These are phyloP conservation scores for Drosophila pseudoananassae DNA, from an alignment of 1,140 invertebrate genomes.

Conservation along the genomic window DNA sequence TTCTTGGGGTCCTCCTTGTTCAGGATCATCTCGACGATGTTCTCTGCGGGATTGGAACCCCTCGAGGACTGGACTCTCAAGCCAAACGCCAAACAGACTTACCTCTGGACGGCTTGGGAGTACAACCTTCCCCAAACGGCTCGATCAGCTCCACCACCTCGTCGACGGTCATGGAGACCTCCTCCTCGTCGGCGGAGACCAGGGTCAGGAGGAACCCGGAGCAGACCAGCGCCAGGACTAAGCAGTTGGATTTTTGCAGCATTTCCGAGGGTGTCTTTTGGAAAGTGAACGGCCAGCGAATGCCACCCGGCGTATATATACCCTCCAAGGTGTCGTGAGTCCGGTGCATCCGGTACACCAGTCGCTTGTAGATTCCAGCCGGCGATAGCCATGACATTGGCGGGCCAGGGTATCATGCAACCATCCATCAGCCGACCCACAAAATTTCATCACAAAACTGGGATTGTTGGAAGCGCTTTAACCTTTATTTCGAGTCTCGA, in stretches of 20 bases:
- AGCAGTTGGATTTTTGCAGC: slow-evolving; percentile 1
- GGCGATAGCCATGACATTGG: slow-evolving; percentile 39
- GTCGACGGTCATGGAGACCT: slow-evolving; percentile 39
- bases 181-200: slow-evolving; percentile 43
- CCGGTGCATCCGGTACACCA: slow-evolving; percentile 40
- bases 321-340: slow-evolving; percentile 3
- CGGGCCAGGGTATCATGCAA: slow-evolving; percentile 33
- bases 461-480: neutral
- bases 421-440: slow-evolving; percentile 15
- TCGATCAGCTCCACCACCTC: slow-evolving; percentile 63
- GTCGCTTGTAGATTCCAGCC: slow-evolving; percentile 32
- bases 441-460: slow-evolving; percentile 7
- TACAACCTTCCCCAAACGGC: slow-evolving; percentile 54
- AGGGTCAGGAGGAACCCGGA: slow-evolving; percentile 14
- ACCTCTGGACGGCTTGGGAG: slow-evolving; percentile 52
- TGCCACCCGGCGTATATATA: slow-evolving; percentile 20
- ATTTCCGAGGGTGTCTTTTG: slow-evolving; percentile 9
- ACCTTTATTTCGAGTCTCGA: slow-evolving; percentile 26
- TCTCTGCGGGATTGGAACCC: slow-evolving; percentile 10
- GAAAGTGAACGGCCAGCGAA: slow-evolving; percentile 8
- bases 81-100: slow-evolving; percentile 1
- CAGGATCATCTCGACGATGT: slow-evolving; percentile 59
- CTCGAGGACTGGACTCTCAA: no score
- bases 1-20: slow-evolving; percentile 58
- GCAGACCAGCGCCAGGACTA: slow-evolving; percentile 26